phyloP scores from a whole-genome alignment of 2,888 invertebrate genomes.

The Anaspis maculata region DNA sequence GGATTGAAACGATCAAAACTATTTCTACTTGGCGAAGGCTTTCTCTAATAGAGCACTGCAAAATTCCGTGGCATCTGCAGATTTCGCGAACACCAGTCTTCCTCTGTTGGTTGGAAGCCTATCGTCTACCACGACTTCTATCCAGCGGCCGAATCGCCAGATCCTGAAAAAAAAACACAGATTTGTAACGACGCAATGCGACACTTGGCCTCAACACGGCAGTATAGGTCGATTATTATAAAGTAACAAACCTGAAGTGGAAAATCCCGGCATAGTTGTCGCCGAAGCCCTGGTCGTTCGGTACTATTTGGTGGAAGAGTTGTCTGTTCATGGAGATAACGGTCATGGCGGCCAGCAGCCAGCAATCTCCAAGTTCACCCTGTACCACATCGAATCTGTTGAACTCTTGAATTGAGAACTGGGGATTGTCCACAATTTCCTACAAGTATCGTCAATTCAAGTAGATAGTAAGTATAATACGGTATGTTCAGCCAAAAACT shows the following conservation, averaged over 20 bases:
- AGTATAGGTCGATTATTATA: too few species aligned
- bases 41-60: constrained; percentile 94
- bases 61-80: constrained; percentile 82
- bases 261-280: constrained; percentile 93
- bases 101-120: constrained; percentile 80
- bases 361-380: constrained; percentile 95
- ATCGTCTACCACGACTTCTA: constrained; percentile 90
- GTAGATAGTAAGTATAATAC: too few species aligned
- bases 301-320: constrained; percentile 91
- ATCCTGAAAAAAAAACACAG: constrained; percentile 48
- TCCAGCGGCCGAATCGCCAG: constrained; percentile 93
- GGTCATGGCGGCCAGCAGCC: constrained; percentile 92
- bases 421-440: constrained; percentile 82
- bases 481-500: too few species aligned
- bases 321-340: constrained; percentile 80
- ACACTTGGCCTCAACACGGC: too few species aligned
- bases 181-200: not conserved
- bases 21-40: constrained; percentile 84
- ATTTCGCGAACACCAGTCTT: constrained; percentile 78
- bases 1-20: not conserved
- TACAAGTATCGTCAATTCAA: too few species aligned
- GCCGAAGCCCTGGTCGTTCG: constrained; percentile 89
- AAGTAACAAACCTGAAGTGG: constrained; percentile 72
- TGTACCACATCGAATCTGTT: constrained; percentile 97
- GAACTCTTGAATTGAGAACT: constrained; percentile 90